A percentile compares a stretch with the other conserved stretches of the same genome.
Evolutionary conservation across 2,797 vertebrate genomes (phyloP).

Genomic region (Streptopelia turtur): DNA sequence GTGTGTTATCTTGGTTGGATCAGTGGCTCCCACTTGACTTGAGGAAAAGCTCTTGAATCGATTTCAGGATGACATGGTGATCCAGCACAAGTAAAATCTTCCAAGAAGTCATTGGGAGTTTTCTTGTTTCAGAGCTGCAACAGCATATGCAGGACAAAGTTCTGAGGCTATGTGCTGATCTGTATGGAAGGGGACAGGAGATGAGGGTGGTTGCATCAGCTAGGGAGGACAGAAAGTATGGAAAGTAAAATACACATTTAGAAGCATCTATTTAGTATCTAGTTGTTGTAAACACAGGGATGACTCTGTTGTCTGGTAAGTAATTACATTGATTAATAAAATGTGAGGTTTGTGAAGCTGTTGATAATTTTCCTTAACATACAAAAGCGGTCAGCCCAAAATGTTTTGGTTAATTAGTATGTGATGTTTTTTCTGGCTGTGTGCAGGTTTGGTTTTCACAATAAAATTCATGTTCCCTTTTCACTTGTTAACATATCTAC

Average conservation of each 20-base stretch:
- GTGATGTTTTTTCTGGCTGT: neutral
- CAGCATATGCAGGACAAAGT: neutral
- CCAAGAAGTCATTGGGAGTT: neutral
- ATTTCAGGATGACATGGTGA: neutral
- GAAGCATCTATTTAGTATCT: neutral
- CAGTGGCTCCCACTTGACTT: neutral
- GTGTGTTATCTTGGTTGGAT: slow-evolving; percentile 7
- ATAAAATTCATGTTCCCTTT: neutral
- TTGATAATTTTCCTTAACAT: neutral
- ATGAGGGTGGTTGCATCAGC: neutral
- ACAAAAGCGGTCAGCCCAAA: neutral
- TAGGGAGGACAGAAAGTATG: neutral
- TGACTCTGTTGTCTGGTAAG: neutral
- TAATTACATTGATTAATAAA: neutral
- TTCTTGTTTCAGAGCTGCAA: neutral
- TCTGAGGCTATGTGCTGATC: neutral
- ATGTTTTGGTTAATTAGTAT: neutral
- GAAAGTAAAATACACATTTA: neutral
- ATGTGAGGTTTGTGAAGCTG: neutral
- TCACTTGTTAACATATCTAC: neutral
- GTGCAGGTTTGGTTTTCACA: neutral
- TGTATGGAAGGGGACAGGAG: neutral
- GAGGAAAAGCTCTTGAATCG: neutral
- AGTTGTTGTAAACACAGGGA: accelerated
- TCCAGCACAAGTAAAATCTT: neutral